Base-by-base conservation (phyloP, 2,113 vertebrate species). In the Pseudorhombus dupliciocellatus region DNA sequence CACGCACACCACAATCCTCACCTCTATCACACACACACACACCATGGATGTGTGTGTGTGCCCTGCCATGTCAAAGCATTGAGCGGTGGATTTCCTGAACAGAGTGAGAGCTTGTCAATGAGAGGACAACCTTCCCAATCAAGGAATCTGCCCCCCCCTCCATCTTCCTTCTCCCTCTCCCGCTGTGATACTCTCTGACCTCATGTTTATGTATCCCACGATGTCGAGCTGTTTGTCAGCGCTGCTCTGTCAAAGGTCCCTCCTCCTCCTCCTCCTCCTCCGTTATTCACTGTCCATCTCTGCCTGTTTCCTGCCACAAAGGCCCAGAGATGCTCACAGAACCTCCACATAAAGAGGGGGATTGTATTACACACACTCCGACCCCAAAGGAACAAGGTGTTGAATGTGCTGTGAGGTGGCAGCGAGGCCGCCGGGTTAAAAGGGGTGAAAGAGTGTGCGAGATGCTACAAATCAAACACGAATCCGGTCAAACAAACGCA, bases 181-280 rank as follows among this genome's bases (percentile, higher is more conserved):
- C 30, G 21, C 74, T 40, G 63, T 4, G 66, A 72, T 81, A 55
- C 74, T 83, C 69, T 67, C 81, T 82, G 80, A 85, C 78, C 86
- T 91, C 83, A 86, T 88, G 83, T 91, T 88, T 90, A 88, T 89
- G 78, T 73, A 89, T 90, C 71, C 55, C 66, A 62, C 72, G 70
- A 18, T 52, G 60, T 70, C 15, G 30, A 62, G 61, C 60, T 80
- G 53, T 82, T 44, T 44, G 42, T 44, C 77, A 72, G 20, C 31
- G 58, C 55, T 58, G 34, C 61, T 48, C 81, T 75, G 79, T 82
- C 83, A 84, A 72, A 87, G 73, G 73, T 77, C 62, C 40, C 51
- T 54, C 64, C 73, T 63, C 56, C 57, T 24, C 44, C 22, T 73
- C 30, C 53, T 26, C 26, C 26, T 56, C 31, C n/a, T 71, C n/a